A percentile compares a stretch with the other conserved stretches of the same genome.
phyloP scores from a whole-genome alignment of 2,113 vertebrate species.

The Nothobranchius kuhntae region DNA sequence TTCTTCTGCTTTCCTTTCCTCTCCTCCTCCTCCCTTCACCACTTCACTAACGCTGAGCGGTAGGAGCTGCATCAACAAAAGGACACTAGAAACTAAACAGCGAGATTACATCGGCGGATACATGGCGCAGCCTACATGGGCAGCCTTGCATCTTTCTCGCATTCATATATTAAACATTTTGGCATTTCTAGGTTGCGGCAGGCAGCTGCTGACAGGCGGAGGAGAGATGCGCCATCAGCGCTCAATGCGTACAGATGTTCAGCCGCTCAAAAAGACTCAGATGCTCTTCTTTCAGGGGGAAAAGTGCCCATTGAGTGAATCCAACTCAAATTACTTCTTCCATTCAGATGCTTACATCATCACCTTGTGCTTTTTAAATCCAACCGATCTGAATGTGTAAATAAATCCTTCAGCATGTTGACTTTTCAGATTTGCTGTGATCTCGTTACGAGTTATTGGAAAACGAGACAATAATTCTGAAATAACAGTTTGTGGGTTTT shows the following conservation, averaged over 20 bases:
- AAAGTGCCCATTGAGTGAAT: slow-evolving; percentile 37
- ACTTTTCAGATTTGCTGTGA: no score
- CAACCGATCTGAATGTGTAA: not conserved
- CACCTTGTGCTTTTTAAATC: slow-evolving; percentile 33
- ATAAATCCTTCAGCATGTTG: not conserved
- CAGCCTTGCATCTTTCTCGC: slow-evolving; percentile 56
- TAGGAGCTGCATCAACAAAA: slow-evolving; percentile 58
- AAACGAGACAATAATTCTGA: no score
- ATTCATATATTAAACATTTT: slow-evolving; percentile 69
- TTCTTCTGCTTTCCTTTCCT: slow-evolving; percentile 13
- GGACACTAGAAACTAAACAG: slow-evolving; percentile 53
- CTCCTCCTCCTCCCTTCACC: slow-evolving; percentile 38
- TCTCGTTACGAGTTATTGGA: no score
- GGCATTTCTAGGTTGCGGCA: slow-evolving; percentile 51
- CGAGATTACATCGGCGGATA: slow-evolving; percentile 53
- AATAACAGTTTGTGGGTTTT: not conserved
- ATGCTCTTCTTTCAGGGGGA: slow-evolving; percentile 44
- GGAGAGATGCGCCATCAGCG: slow-evolving; percentile 30
- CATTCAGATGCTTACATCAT: slow-evolving; percentile 31
- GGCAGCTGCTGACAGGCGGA: slow-evolving; percentile 66
- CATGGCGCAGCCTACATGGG: slow-evolving; percentile 45
- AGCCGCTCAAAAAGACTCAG: slow-evolving; percentile 56
- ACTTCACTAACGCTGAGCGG: slow-evolving; percentile 69
- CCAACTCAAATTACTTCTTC: slow-evolving; percentile 41
- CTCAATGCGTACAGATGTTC: slow-evolving; percentile 74